A percentile compares a stretch with the other conserved stretches of the same genome.
These are phyloP conservation scores for Podocnemis expansa DNA, from an alignment of 2,113 vertebrate species.

Conservation along the genomic window DNA sequence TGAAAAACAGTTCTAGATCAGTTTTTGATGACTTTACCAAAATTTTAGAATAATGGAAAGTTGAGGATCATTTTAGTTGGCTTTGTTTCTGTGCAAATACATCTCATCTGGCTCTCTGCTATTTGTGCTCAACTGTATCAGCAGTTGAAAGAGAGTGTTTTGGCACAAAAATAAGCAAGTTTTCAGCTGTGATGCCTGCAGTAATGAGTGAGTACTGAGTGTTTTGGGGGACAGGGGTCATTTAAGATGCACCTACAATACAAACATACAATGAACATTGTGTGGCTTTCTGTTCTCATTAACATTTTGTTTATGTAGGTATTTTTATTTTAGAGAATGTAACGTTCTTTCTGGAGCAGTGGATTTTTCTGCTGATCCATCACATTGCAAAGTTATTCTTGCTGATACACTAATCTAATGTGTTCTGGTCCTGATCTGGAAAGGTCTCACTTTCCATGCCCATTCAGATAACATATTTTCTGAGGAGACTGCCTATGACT, in stretches of 20 bases:
- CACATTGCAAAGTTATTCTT: conserved; percentile 14
- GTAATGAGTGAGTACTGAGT: neutral
- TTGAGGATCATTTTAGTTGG: neutral
- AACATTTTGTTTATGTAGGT: conserved; percentile 51
- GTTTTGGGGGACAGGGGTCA: neutral
- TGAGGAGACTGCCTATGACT: rapidly evolving
- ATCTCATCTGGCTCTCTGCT: conserved; percentile 41
- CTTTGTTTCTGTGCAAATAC: neutral
- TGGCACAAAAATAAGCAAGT: conserved; percentile 21
- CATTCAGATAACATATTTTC: rapidly evolving
- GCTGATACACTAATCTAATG: conserved; percentile 7
- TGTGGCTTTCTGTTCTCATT: neutral
- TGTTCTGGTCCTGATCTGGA: conserved; percentile 29
- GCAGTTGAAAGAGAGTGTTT: conserved; percentile 37
- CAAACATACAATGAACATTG: conserved; percentile 7
- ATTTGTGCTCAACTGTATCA: conserved; percentile 2
- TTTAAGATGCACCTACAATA: neutral
- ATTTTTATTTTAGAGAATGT: conserved; percentile 41
- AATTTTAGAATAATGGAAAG: neutral
- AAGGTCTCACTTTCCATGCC: neutral
- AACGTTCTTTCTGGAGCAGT: conserved; percentile 6
- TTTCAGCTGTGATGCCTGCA: neutral
- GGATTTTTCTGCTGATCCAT: conserved; percentile 34
- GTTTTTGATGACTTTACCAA: neutral
- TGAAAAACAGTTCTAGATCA: neutral